Evolutionary conservation across 2,113 vertebrate species (phyloP), one percentile per base, ranked within the genome.

Genomic region (Proterorhinus semilunaris): DNA sequence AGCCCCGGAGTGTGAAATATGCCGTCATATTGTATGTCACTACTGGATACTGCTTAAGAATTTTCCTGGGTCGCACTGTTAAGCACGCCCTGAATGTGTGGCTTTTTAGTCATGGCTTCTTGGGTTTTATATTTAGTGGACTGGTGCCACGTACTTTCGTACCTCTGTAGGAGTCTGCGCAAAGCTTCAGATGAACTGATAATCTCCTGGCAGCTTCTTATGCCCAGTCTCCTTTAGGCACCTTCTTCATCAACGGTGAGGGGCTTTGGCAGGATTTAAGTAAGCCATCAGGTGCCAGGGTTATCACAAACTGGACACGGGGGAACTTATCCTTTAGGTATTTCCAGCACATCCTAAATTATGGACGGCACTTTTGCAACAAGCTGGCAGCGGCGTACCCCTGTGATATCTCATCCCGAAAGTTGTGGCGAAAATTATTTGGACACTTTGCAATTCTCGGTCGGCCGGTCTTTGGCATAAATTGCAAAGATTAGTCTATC

Each of bases 131-230:
- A 61, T 50, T 59, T 45, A 11, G 74, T 87, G 80, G 80, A 84
- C 43, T 47, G 50, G 46, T 79, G 79, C 81, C 71, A 72, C 50
- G 65, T 69, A 78, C 63, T 86, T 71, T 83, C 74, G 80, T 74
- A 85, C 76, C 82, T 82, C 75, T 78, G 63, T 65, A 66, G 79
- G 76, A 79, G 67, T 79, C 72, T 81, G 74, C 8, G 71, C 83
- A 77, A 52, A n/a, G 65, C 51, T 75, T 78, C 62, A 75, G 76
- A 82, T 79, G 75, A 87, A 75, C 82, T 76, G 83, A 80, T 86
- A 86, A 90, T 88, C 84, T 81, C 65, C 76, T 87, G 85, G 85
- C 74, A 55, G 44, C 50, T 74, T 82, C 58, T 21, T 54, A 66
- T 66, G 73, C 66, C 79, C 74, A 69, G 51, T 66, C 69, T 71